Evolutionary conservation across 2,888 invertebrate genomes (phyloP).

Genomic region (Nephrotoma appendiculata): DNA sequence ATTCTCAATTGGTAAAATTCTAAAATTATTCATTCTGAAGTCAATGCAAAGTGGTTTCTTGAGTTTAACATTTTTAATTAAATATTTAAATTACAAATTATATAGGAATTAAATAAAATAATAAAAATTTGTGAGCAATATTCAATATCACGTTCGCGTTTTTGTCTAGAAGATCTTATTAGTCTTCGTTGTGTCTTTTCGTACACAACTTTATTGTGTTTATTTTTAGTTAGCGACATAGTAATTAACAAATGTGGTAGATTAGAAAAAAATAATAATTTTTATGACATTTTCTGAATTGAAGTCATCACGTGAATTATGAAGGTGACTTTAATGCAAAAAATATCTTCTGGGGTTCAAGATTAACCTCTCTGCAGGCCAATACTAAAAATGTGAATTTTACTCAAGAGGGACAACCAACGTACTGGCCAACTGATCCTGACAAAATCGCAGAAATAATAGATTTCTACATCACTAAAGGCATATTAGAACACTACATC

Average conservation of each 20-base stretch:
- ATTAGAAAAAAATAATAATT: not conserved
- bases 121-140: not conserved
- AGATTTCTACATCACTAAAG: too few relatives aligned
- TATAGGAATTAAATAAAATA: not conserved
- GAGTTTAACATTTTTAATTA: not conserved
- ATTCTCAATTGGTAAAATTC: not conserved
- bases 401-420: too few relatives aligned
- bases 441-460: too few relatives aligned
- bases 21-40: not conserved
- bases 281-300: not conserved
- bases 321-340: too few relatives aligned
- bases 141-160: not conserved
- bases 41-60: not conserved
- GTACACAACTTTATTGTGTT: not conserved
- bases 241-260: not conserved
- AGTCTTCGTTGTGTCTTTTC: not conserved
- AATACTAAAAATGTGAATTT: too few relatives aligned
- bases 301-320: not conserved
- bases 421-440: too few relatives aligned
- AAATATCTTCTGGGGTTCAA: too few relatives aligned
- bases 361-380: too few relatives aligned
- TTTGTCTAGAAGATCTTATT: not conserved
- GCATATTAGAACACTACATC: too few relatives aligned
- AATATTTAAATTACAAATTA: not conserved
- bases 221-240: not conserved